These are phyloP conservation scores for Brachyalestes nurse DNA, from an alignment of 2,797 vertebrate genomes.

Conservation along the genomic window DNA sequence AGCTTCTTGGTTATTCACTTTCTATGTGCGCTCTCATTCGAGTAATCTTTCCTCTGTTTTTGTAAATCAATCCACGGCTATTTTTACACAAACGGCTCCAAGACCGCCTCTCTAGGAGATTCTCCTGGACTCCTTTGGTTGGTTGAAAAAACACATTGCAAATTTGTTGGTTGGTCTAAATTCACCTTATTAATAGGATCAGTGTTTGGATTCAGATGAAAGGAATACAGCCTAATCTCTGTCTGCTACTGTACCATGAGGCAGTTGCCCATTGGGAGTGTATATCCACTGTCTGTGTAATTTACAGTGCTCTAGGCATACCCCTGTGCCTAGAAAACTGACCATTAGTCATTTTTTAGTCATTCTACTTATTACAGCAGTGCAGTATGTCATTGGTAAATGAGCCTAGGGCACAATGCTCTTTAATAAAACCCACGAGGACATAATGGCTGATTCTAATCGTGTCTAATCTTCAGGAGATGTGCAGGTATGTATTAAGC, in stretches of 20 bases:
- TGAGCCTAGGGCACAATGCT: constrained; percentile 20
- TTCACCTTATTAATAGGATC: background rate
- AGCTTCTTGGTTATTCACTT: constrained; percentile 64
- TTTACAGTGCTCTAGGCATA: constrained; percentile 3
- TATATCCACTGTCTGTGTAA: background rate
- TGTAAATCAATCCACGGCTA: constrained; percentile 18
- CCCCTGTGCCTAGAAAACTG: too few species aligned
- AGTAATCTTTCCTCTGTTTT: constrained; percentile 31
- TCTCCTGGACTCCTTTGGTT: constrained; percentile 7
- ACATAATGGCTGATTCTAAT: constrained; percentile 38
- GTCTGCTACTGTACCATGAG: background rate
- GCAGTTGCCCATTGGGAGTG: background rate
- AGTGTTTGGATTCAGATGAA: constrained; percentile 9
- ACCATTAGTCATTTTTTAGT: background rate
- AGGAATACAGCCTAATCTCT: constrained; percentile 1
- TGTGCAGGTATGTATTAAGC: constrained; percentile 39
- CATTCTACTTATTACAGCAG: background rate
- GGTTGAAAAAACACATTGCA: constrained; percentile 20
- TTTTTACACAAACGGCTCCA: constrained; percentile 39
- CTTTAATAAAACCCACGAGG: constrained; percentile 28
- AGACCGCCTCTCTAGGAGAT: constrained; percentile 5
- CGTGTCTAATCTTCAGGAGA: constrained; percentile 44
- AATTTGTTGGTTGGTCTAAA: background rate
- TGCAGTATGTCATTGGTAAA: constrained; percentile 6
- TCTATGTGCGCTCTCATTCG: constrained; percentile 56